Conservation (phyloP, 2,113 vertebrate genomes). For the Vicugna pacos region DNA sequence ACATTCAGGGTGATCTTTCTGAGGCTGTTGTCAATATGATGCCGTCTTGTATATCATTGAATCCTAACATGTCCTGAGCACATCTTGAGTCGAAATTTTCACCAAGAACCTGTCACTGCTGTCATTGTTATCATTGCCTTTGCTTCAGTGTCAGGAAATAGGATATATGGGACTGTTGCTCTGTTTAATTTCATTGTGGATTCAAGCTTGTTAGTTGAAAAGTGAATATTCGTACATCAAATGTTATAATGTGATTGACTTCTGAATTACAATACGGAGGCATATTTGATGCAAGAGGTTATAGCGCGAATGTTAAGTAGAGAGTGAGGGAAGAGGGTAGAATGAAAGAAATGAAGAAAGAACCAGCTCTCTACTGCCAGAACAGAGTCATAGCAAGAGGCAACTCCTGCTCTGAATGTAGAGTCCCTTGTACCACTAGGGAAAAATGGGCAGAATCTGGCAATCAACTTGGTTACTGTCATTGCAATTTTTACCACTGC, state of each 20-base stretch:
- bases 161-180: not conserved
- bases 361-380: not conserved
- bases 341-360: not conserved
- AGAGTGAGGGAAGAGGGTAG: not conserved
- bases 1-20: not conserved
- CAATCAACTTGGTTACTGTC: not conserved
- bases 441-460: not conserved
- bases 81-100: conserved; percentile 3
- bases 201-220: not conserved
- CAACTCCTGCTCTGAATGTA: not conserved
- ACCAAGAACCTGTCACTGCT: not conserved
- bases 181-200: conserved; percentile 21
- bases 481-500: not conserved
- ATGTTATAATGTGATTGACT: not conserved
- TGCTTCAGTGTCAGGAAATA: not conserved
- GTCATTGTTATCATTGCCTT: not conserved
- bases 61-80: not conserved
- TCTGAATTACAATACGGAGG: not conserved
- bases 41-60: not conserved
- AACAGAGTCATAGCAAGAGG: not conserved
- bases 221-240: not conserved
- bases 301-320: not conserved
- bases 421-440: not conserved
- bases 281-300: not conserved
- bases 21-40: not conserved